Percentiles rank a stretch among this genome's conserved stretches.
These are phyloP conservation scores for Triops longicaudatus DNA, from an alignment of 1,140 invertebrate species.

Conservation along the genomic window DNA sequence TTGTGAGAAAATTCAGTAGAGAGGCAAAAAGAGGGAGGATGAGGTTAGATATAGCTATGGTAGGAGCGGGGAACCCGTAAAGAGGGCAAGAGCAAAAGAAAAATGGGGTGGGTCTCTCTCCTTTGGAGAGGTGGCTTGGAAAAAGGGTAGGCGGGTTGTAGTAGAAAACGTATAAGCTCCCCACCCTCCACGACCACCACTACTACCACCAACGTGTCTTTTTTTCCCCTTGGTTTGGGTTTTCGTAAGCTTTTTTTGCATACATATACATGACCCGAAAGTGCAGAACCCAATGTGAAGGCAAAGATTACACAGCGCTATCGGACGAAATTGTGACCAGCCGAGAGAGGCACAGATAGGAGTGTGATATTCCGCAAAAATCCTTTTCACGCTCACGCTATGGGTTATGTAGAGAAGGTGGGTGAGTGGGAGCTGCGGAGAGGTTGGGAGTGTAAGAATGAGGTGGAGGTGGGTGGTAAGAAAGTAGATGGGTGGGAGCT, in stretches of 20 bases:
- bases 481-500: not conserved
- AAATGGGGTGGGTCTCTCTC: conserved; percentile 2
- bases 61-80: not conserved
- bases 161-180: not conserved
- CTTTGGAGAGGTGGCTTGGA: not conserved
- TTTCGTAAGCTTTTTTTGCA: not conserved
- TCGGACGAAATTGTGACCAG: not conserved
- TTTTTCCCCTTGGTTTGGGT: not conserved
- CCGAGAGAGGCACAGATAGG: not conserved
- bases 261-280: not conserved
- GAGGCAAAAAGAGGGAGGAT: conserved; percentile 14
- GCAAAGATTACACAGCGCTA: not conserved
- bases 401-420: conserved; percentile 20
- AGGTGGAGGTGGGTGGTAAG: not conserved
- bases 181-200: not conserved
- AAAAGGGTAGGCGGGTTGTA: conserved; percentile 5
- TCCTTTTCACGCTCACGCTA: conserved; percentile 10
- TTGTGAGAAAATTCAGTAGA: conserved; percentile 9
- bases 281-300: not conserved
- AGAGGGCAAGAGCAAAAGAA: conserved; percentile 2
- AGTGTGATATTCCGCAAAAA: not conserved
- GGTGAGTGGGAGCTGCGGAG: not conserved
- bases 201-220: not conserved
- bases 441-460: not conserved
- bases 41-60: not conserved